phyloP scores from a whole-genome alignment of 2,888 invertebrate genomes.

The Patella ulyssiponensis region DNA sequence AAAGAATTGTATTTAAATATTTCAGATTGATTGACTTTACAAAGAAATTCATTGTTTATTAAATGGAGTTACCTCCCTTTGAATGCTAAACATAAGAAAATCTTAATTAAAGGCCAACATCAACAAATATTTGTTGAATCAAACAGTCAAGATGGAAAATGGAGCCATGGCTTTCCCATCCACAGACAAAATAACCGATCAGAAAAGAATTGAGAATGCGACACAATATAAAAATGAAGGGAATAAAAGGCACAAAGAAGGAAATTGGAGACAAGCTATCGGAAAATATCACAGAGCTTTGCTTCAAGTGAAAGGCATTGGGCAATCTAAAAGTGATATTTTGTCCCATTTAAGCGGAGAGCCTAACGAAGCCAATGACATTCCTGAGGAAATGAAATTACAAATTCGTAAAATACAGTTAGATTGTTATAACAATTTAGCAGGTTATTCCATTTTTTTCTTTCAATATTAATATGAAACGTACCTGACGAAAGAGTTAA shows the following conservation, averaged over 20 bases:
- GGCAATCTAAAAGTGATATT: slow-evolving; percentile 33
- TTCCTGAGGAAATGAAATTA: slow-evolving; percentile 42
- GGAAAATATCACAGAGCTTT: slow-evolving; percentile 68
- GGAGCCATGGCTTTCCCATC: neutral
- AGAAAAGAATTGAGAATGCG: slow-evolving; percentile 53
- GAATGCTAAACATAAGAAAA: too few species aligned
- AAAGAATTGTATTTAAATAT: too few species aligned
- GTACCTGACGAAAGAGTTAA: neutral
- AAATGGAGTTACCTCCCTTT: too few species aligned
- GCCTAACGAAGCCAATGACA: slow-evolving; percentile 37
- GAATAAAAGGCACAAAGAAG: slow-evolving; percentile 60
- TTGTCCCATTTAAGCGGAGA: slow-evolving; percentile 28
- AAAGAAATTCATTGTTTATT: too few species aligned
- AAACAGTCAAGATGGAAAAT: neutral
- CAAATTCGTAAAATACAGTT: slow-evolving; percentile 50
- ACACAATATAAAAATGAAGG: slow-evolving; percentile 61
- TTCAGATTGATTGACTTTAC: too few species aligned
- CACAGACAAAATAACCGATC: slow-evolving; percentile 33
- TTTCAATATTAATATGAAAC: neutral
- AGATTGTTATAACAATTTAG: slow-evolving; percentile 69
- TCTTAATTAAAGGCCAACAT: too few species aligned
- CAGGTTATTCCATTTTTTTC: slow-evolving; percentile 53
- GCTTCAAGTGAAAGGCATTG: slow-evolving; percentile 61
- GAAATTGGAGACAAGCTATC: slow-evolving; percentile 59
- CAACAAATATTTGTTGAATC: too few species aligned